Conservation (phyloP, 2,797 vertebrate species). For the Lates japonicus region DNA sequence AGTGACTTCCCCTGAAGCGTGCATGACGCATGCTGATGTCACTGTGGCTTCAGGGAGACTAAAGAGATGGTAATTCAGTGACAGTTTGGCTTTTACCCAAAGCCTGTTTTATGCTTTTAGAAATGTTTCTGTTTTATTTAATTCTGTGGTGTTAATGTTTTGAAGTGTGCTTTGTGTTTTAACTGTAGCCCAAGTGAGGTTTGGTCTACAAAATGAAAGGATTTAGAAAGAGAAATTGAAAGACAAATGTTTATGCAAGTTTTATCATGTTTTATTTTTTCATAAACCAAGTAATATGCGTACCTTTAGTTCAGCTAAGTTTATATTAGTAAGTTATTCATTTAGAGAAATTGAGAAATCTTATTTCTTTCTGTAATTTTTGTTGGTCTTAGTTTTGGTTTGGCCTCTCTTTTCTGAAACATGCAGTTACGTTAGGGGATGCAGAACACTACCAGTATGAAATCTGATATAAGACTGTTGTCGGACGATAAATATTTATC, state of each 20-base stretch:
- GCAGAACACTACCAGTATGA: background rate
- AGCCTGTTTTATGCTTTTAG: slow-evolving; percentile 24
- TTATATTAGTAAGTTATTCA: slow-evolving; percentile 1
- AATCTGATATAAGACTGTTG: background rate
- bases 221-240: slow-evolving; percentile 13
- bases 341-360: slow-evolving; percentile 13
- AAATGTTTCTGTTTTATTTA: slow-evolving; percentile 31
- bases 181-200: slow-evolving; percentile 27
- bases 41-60: slow-evolving; percentile 19
- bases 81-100: slow-evolving; percentile 17
- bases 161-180: slow-evolving; percentile 35
- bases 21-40: background rate
- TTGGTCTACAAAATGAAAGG: slow-evolving; percentile 16
- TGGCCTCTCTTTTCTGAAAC: slow-evolving; percentile 5
- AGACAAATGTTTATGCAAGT: slow-evolving; percentile 32
- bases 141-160: slow-evolving; percentile 37
- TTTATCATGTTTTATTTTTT: slow-evolving; percentile 19
- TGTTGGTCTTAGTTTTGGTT: slow-evolving; percentile 25
- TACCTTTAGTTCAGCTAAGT: slow-evolving; percentile 10
- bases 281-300: slow-evolving; percentile 40
- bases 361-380: slow-evolving; percentile 18
- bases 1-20: slow-evolving; percentile 91
- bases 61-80: slow-evolving; percentile 18
- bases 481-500: slow-evolving; percentile 6
- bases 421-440: slow-evolving; percentile 21